Conservation (phyloP, 2,113 vertebrate species). For the Prochilodus magdalenae region DNA sequence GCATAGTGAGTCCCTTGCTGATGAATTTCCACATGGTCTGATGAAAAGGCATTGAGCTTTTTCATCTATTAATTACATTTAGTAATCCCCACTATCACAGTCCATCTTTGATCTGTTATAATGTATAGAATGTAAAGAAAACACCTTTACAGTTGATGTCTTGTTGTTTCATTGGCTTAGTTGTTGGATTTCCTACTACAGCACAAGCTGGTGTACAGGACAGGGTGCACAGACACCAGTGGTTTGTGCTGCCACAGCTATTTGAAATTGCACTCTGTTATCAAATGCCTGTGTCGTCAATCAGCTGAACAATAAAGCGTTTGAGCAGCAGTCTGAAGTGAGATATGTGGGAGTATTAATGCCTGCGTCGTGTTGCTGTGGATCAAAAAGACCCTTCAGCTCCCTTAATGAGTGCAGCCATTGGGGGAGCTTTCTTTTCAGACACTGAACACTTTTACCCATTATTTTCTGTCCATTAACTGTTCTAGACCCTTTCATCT, state of each 20-base stretch:
- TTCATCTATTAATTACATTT: neutral
- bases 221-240: neutral
- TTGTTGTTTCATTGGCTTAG: neutral
- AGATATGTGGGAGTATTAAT: constrained; percentile 56
- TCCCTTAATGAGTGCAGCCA: constrained; percentile 46
- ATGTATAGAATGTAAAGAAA: neutral
- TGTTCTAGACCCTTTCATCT: too few relatives aligned
- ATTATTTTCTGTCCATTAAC: too few relatives aligned
- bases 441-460: too few relatives aligned
- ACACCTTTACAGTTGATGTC: neutral
- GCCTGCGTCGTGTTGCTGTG: constrained; percentile 50
- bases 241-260: neutral
- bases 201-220: constrained; percentile 13
- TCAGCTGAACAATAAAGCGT: constrained; percentile 32
- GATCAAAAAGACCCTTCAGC: constrained; percentile 52
- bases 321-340: constrained; percentile 48
- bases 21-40: neutral
- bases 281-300: constrained; percentile 38
- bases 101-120: neutral
- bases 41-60: neutral
- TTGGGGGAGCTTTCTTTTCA: too few relatives aligned
- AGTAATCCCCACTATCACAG: too few relatives aligned
- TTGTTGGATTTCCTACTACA: neutral
- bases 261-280: constrained; percentile 38
- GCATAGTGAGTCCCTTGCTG: neutral